A percentile compares a stretch with the other conserved stretches of the same genome.
Conservation (phyloP, 2,113 vertebrate species). For the Leucopternis melanops region DNA sequence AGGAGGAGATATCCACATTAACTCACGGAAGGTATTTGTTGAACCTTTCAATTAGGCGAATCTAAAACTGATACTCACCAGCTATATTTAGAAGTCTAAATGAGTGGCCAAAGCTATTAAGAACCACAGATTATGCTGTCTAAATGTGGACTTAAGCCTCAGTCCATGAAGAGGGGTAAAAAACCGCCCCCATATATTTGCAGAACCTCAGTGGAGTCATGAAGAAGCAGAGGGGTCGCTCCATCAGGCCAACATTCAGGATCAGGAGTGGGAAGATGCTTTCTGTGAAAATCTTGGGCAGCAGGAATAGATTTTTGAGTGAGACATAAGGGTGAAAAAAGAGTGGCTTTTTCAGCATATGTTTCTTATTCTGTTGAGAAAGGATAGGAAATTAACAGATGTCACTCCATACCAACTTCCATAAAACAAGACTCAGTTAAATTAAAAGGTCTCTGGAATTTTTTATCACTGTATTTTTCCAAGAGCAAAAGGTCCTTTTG, state of each 20-base stretch:
- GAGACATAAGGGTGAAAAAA: neutral
- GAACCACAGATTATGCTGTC: neutral
- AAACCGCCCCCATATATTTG: neutral
- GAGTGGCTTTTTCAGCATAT: neutral
- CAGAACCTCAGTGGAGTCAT: neutral
- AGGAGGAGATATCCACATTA: neutral
- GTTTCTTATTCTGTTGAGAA: neutral
- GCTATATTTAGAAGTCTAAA: conserved; percentile 7
- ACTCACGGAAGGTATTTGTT: neutral
- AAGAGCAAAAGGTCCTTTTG: conserved; percentile 35
- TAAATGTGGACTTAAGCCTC: neutral
- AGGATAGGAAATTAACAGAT: neutral
- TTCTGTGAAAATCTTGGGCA: neutral
- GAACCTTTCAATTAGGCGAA: neutral
- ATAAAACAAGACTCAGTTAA: neutral
- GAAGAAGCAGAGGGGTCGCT: neutral
- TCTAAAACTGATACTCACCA: neutral
- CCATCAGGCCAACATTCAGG: neutral
- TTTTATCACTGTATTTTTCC: conserved; percentile 1
- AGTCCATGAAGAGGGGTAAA: neutral
- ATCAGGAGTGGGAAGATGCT: neutral
- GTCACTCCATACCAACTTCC: neutral
- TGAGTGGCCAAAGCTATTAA: neutral
- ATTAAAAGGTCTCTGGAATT: conserved; percentile 11
- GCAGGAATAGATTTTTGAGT: neutral